Base-by-base conservation (phyloP, 2,797 vertebrate genomes). In the Peromyscus aztecus region DNA sequence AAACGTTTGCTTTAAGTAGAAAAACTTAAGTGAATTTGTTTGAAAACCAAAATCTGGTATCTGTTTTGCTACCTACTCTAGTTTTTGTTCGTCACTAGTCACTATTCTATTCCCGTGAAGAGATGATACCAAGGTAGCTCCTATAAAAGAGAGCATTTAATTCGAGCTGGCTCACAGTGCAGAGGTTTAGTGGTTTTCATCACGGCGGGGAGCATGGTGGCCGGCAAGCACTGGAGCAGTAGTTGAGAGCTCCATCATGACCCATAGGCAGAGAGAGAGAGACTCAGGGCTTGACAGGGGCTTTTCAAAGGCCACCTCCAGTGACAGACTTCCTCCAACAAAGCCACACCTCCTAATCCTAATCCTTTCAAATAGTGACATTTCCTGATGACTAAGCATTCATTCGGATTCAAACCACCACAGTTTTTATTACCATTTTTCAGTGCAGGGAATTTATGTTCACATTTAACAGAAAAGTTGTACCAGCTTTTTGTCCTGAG, bases 1-100 rank as follows among this genome's bases (percentile, higher is more conserved):
- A 88, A 82, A 95, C 21, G 80, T 96, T 92, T 88, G 52, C 85
- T 91, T 88, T 83, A 75, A 91, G 93, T 21, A 75, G 67, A 80
- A 76, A 76, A 34, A 43, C n/a, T 46, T 49, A 10, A 55, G 14
- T 83, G 43, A 93, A 16, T 59, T 93, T 88, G 31, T 81, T 92
- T 90, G 89, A 84, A 78, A 73, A 75, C 67, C 83, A 13, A 83
- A 27, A 69, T 52, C 59, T 83, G 27, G 57, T 27, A 57, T 46
- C 77, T 81, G 7, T 84, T 90, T 76, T 75, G n/a, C 81, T 94
- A 65, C 76, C 90, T n/a, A 63, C 6, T 96, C 40, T 52, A 3
- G 61, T 23, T n/a, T 67, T 23, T 67, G 19, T 49, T 67, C 14
- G 61, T n/a, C 31, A n/a, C 0, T 67, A 24, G 61, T n/a, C 31